Evolutionary conservation across 2,888 invertebrate species (phyloP).

Genomic region (Drosophila ustulata): DNA sequence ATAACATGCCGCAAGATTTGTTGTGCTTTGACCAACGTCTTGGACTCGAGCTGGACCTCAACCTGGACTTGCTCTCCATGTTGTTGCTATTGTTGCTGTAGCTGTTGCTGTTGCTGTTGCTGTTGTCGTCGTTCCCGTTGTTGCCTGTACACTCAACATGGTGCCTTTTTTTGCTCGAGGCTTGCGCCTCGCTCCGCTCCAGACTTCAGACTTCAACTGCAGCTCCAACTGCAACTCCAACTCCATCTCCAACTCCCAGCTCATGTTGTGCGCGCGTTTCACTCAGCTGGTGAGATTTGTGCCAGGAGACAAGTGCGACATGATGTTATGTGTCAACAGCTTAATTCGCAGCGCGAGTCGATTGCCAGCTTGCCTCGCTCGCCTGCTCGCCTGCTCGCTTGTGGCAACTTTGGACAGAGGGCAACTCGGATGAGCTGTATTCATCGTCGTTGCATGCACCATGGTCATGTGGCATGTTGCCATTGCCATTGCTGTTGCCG

Average conservation of each 20-base stretch:
- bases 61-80: constrained; percentile 36
- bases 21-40: constrained; percentile 63
- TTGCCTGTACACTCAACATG: constrained; percentile 68
- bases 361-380: constrained; percentile 24
- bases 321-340: constrained; percentile 85
- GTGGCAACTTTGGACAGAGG: constrained; percentile 1
- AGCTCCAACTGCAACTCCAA: constrained; percentile 25
- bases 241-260: constrained; percentile 10
- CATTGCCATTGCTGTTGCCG: no score
- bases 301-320: constrained; percentile 83
- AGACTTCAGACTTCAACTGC: constrained; percentile 35
- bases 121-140: constrained; percentile 61
- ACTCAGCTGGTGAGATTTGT: constrained; percentile 81
- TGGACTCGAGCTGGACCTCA: constrained; percentile 30
- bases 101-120: constrained; percentile 42
- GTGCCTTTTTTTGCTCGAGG: constrained; percentile 68
- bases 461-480: constrained; percentile 48
- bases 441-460: constrained; percentile 31
- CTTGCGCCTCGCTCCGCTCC: constrained; percentile 41
- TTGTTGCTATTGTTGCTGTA: constrained; percentile 30
- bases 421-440: constrained; percentile 21
- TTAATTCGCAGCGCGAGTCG: constrained; percentile 82
- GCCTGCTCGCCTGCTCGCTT: background rate
- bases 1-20: constrained; percentile 77
- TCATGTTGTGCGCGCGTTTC: constrained; percentile 79